Percentiles rank a stretch among this genome's conserved stretches.
Evolutionary conservation across 2,888 invertebrate genomes (phyloP).

Genomic region (Microplitis deprimator): DNA sequence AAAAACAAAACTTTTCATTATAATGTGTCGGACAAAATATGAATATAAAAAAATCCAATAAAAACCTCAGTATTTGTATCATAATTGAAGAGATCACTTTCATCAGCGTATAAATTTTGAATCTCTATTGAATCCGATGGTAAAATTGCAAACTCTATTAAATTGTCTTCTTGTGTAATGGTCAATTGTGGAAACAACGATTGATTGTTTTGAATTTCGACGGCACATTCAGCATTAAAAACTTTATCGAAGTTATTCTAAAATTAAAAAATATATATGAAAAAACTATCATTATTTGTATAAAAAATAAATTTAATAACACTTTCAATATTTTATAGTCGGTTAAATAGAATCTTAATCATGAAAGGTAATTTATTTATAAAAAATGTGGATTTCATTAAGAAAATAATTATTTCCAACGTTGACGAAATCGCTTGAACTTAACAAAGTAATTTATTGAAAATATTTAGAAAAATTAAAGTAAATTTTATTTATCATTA

Average conservation of each 20-base stretch:
- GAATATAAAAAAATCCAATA: neutral
- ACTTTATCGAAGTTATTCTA: neutral
- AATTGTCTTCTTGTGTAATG: neutral
- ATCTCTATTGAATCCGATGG: neutral
- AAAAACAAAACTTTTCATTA: neutral
- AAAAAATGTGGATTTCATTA: too few relatives aligned
- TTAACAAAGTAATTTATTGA: too few relatives aligned
- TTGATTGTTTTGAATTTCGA: neutral
- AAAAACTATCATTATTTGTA: neutral
- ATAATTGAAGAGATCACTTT: neutral
- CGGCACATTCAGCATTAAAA: slow-evolving; percentile 2
- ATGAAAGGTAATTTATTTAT: too few relatives aligned
- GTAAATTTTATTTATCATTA: too few relatives aligned
- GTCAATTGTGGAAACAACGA: neutral
- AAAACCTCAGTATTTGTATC: neutral
- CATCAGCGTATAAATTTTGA: neutral
- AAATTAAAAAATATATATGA: neutral
- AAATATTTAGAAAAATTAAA: too few relatives aligned
- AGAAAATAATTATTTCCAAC: too few relatives aligned
- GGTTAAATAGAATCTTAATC: too few relatives aligned
- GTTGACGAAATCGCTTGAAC: too few relatives aligned
- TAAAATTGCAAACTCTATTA: neutral
- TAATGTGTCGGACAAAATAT: neutral
- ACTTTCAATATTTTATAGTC: too few relatives aligned
- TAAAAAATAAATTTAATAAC: too few relatives aligned